Evolutionary conservation across 2,113 vertebrate genomes (phyloP).

Genomic region (Apteryx mantelli): DNA sequence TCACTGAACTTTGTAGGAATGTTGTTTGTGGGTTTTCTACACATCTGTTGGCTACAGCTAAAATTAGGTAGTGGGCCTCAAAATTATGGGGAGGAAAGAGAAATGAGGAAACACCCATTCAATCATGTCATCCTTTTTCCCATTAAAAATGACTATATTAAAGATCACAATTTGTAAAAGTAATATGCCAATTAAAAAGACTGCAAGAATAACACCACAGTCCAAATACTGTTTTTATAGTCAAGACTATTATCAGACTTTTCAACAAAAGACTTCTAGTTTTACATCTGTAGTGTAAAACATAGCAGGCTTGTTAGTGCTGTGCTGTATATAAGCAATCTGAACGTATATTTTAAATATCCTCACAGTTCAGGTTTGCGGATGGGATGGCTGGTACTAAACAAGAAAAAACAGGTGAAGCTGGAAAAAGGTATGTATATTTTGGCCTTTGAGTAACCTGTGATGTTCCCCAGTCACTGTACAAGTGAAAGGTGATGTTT

Average conservation of each 20-base stretch:
- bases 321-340: neutral
- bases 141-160: neutral
- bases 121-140: neutral
- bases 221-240: neutral
- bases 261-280: neutral
- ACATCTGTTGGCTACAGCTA: neutral
- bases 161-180: neutral
- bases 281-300: neutral
- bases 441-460: neutral
- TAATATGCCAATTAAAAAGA: neutral
- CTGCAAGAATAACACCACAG: neutral
- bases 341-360: constrained; percentile 4
- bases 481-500: neutral
- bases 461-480: neutral
- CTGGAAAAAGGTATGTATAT: constrained; percentile 68
- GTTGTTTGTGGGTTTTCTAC: neutral
- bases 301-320: neutral
- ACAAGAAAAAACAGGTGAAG: constrained; percentile 56
- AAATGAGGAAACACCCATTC: neutral
- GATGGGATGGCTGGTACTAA: constrained; percentile 22
- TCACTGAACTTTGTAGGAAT: neutral
- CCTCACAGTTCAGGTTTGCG: constrained; percentile 62
- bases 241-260: neutral
- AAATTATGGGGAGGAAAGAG: neutral
- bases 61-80: neutral